Evolutionary conservation across 2,888 invertebrate species (phyloP).

Genomic region (Beris morrisii): DNA sequence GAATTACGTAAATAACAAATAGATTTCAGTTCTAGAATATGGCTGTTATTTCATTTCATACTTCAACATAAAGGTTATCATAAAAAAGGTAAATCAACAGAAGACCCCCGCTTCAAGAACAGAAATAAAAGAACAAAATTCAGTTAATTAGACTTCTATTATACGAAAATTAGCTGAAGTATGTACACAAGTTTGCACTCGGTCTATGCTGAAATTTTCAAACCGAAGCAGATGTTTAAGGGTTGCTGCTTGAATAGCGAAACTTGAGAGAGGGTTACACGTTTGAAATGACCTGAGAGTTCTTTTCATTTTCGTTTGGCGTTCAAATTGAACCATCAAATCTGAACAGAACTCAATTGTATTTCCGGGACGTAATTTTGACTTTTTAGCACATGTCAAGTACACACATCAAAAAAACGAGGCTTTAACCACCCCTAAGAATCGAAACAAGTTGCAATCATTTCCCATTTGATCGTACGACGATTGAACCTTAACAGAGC

Average conservation of each 20-base stretch:
- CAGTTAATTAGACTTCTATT: slow-evolving; percentile 36
- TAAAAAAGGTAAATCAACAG: no score
- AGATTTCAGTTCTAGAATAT: no score
- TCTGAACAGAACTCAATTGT: slow-evolving; percentile 3
- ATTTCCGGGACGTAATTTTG: slow-evolving; percentile 13
- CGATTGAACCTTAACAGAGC: slow-evolving; percentile 9
- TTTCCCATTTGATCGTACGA: slow-evolving; percentile 10
- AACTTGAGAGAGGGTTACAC: slow-evolving; percentile 14
- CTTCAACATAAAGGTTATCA: no score
- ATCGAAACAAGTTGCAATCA: neutral
- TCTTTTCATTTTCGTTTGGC: slow-evolving; percentile 3
- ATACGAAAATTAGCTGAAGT: slow-evolving; percentile 36
- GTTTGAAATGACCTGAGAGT: slow-evolving; percentile 7
- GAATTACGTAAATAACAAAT: no score
- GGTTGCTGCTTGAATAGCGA: slow-evolving; percentile 8
- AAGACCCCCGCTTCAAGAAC: neutral
- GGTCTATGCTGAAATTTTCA: neutral
- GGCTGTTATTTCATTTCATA: no score
- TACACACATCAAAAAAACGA: neutral
- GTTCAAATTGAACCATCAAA: neutral
- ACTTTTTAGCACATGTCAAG: slow-evolving; percentile 29
- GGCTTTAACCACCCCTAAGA: neutral
- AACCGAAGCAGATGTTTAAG: slow-evolving; percentile 19
- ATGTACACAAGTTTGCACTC: slow-evolving; percentile 29
- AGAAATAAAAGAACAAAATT: slow-evolving; percentile 16